A percentile compares a stretch with the other conserved stretches of the same genome.
Conservation (phyloP, 2,113 vertebrate genomes). For the Herpetotheres cachinnans region DNA sequence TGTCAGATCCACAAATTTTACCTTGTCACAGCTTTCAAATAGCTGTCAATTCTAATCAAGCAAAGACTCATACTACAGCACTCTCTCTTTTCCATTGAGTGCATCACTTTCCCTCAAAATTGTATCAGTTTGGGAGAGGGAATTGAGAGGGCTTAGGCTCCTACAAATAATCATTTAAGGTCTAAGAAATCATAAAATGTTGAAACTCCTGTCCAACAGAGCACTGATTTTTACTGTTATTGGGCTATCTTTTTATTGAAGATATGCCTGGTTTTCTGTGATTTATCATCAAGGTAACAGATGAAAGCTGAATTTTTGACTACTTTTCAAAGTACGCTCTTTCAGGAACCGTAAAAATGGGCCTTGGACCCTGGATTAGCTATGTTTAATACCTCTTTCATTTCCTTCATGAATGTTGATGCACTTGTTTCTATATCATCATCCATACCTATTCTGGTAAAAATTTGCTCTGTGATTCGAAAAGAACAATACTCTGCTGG, state of each 20-base stretch:
- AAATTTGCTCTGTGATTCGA: conserved; percentile 91
- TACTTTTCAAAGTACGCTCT: neutral
- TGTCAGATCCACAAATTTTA: neutral
- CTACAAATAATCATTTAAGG: neutral
- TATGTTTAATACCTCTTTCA: conserved; percentile 85
- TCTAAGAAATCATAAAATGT: neutral
- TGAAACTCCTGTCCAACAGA: neutral
- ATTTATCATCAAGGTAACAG: neutral
- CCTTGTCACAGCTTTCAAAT: neutral
- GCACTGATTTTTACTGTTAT: neutral
- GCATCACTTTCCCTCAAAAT: neutral
- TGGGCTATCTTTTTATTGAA: neutral
- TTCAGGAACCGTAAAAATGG: neutral
- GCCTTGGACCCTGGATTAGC: neutral
- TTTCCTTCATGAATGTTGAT: conserved; percentile 97
- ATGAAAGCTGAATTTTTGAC: neutral
- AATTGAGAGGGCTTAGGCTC: neutral
- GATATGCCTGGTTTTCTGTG: neutral
- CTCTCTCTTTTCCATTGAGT: neutral
- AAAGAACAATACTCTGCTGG: conserved; percentile 93
- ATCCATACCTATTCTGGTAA: conserved; percentile 95
- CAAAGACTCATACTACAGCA: neutral
- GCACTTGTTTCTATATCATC: conserved; percentile 97
- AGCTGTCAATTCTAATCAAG: neutral
- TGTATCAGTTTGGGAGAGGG: neutral